Percentiles rank a stretch among this genome's conserved stretches.
phyloP scores from a whole-genome alignment of 2,888 invertebrate genomes.

The Dimorphilus gyrociliatus region DNA sequence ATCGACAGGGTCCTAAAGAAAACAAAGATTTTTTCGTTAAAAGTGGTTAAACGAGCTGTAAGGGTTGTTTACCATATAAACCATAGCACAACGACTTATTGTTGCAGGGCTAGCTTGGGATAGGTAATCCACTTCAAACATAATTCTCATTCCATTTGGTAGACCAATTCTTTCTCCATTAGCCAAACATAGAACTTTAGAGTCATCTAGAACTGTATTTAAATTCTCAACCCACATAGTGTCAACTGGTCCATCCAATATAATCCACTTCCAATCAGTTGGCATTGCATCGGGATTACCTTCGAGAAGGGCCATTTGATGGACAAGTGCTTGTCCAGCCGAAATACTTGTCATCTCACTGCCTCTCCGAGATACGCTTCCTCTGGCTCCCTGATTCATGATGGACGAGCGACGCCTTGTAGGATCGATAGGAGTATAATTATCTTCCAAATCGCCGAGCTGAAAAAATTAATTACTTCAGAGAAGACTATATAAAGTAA shows the following conservation, averaged over 20 bases:
- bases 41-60: neutral
- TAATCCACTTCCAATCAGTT: constrained; percentile 29
- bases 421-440: no score
- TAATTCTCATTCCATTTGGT: constrained; percentile 27
- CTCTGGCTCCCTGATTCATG: no score
- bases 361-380: no score
- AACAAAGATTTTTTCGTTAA: neutral
- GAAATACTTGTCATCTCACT: no score
- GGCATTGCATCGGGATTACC: neutral
- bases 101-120: constrained; percentile 36
- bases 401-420: no score
- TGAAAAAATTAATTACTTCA: no score
- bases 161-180: constrained; percentile 34
- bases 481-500: no score
- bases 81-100: constrained; percentile 37
- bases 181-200: constrained; percentile 34
- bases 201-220: constrained; percentile 36
- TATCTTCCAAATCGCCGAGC: no score
- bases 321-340: no score
- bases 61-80: constrained; percentile 27
- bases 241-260: constrained; percentile 37
- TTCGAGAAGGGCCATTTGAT: no score
- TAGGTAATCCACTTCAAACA: constrained; percentile 37
- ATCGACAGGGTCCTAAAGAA: constrained; percentile 30
- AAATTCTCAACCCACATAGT: constrained; percentile 38